A percentile compares a stretch with the other conserved stretches of the same genome.
phyloP scores from a whole-genome alignment of 2,797 vertebrate genomes.

The Lutjanus campechanus region DNA sequence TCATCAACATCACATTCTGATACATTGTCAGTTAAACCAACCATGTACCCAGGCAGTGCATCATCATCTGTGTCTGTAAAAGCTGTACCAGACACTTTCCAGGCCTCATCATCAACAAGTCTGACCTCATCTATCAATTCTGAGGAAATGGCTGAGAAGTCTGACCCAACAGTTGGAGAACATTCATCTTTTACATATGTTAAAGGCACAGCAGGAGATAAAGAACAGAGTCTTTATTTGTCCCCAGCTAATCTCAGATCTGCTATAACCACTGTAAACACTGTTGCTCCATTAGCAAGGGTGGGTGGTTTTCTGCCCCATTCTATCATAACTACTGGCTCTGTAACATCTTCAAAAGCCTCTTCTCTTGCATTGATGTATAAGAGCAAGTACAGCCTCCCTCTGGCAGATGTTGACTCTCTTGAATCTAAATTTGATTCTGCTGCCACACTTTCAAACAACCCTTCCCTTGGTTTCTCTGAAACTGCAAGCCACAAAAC shows the following conservation, averaged over 20 bases:
- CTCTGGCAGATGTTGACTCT: slow-evolving; percentile 26
- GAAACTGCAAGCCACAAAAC: background rate
- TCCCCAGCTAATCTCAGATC: slow-evolving; percentile 56
- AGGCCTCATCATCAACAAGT: too few species aligned
- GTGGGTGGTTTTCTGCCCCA: slow-evolving; percentile 22
- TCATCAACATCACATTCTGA: slow-evolving; percentile 6
- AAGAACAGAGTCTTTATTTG: slow-evolving; percentile 33
- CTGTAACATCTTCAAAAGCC: slow-evolving; percentile 44
- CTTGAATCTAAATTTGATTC: slow-evolving; percentile 38
- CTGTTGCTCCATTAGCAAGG: slow-evolving; percentile 38
- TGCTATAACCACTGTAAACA: slow-evolving; percentile 33
- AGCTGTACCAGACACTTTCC: background rate
- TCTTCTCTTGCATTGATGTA: slow-evolving; percentile 12
- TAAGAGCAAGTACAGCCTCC: slow-evolving; percentile 15
- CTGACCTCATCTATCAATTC: too few species aligned
- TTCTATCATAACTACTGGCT: slow-evolving; percentile 46
- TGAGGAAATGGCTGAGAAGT: too few species aligned
- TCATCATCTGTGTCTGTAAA: slow-evolving; percentile 36
- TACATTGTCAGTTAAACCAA: slow-evolving; percentile 21
- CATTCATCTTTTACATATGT: slow-evolving; percentile 42
- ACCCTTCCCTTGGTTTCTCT: slow-evolving; percentile 13
- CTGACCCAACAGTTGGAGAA: slow-evolving; percentile 17
- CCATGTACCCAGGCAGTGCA: slow-evolving; percentile 1
- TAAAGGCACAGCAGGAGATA: slow-evolving; percentile 35
- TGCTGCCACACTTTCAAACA: slow-evolving; percentile 24